These are phyloP conservation scores for Sarcophaga bullata DNA, from an alignment of 1,140 invertebrate species.

Conservation along the genomic window DNA sequence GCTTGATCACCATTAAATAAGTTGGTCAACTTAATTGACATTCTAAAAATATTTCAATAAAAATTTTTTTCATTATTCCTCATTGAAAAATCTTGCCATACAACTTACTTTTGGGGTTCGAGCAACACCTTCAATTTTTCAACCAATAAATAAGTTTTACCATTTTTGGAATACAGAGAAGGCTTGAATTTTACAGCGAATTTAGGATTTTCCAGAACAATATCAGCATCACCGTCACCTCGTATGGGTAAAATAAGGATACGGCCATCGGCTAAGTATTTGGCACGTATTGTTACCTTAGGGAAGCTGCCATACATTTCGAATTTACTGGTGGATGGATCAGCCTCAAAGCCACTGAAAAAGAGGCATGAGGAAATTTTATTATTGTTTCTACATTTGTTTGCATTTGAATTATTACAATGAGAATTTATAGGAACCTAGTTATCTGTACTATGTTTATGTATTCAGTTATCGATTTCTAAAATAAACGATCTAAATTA, in stretches of 20 bases:
- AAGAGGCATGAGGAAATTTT: too few relatives aligned
- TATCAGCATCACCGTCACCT: conserved; percentile 64
- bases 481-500: too few relatives aligned
- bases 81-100: not conserved
- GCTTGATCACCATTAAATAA: conserved; percentile 76
- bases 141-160: conserved; percentile 55
- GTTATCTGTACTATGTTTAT: not conserved
- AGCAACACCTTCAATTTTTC: conserved; percentile 62
- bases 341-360: conserved; percentile 55
- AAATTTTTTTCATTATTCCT: conserved; percentile 1
- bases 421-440: not conserved
- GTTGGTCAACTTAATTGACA: conserved; percentile 73
- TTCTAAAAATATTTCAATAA: conserved; percentile 64
- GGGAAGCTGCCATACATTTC: conserved; percentile 61
- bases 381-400: too few relatives aligned
- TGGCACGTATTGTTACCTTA: conserved; percentile 57
- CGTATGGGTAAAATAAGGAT: conserved; percentile 61
- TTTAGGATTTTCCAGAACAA: conserved; percentile 56
- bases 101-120: conserved; percentile 58
- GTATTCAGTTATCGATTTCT: too few relatives aligned
- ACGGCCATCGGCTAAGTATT: conserved; percentile 61
- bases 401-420: too few relatives aligned
- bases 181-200: conserved; percentile 64
- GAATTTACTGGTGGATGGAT: conserved; percentile 61
- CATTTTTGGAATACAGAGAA: conserved; percentile 50